These are phyloP conservation scores for Pelusios castaneus DNA, from an alignment of 2,113 vertebrate genomes.

Conservation along the genomic window DNA sequence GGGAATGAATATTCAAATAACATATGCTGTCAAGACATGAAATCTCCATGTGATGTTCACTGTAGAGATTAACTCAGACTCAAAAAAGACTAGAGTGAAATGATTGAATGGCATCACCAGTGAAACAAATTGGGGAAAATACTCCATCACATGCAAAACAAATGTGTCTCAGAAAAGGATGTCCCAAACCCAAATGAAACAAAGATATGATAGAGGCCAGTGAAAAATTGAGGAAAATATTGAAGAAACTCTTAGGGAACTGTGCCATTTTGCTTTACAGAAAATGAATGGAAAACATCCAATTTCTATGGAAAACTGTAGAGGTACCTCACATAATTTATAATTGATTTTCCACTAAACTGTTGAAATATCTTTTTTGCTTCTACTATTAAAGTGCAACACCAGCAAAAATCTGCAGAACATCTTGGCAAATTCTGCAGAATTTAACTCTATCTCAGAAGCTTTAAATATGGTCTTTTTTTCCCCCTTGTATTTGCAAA, in stretches of 20 bases:
- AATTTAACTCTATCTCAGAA: slow-evolving; percentile 59
- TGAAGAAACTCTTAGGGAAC: slow-evolving; percentile 51
- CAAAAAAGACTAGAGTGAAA: background rate
- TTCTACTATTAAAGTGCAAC: slow-evolving; percentile 41
- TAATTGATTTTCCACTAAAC: slow-evolving; percentile 73
- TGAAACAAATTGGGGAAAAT: slow-evolving; percentile 28
- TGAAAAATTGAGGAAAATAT: slow-evolving; percentile 38
- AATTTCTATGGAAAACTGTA: slow-evolving; percentile 58
- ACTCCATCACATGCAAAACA: background rate
- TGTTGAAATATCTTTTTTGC: slow-evolving; percentile 43
- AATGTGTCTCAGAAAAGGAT: background rate
- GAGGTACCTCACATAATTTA: slow-evolving; percentile 57
- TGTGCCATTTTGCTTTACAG: slow-evolving; percentile 62
- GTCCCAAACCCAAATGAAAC: slow-evolving; percentile 30
- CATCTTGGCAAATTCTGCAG: slow-evolving; percentile 57
- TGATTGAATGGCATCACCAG: slow-evolving; percentile 29
- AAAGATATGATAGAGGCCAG: slow-evolving; percentile 23
- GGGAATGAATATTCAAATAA: background rate
- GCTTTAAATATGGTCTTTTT: slow-evolving; percentile 4
- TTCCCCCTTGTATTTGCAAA: background rate
- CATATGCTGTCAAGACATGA: background rate
- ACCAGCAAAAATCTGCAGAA: slow-evolving; percentile 62
- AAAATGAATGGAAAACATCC: slow-evolving; percentile 60
- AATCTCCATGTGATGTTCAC: background rate
- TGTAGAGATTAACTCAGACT: background rate